Percentiles rank a stretch among this genome's conserved stretches.
Evolutionary conservation across 2,888 invertebrate species (phyloP).

Genomic region (Cristatella mucedo): DNA sequence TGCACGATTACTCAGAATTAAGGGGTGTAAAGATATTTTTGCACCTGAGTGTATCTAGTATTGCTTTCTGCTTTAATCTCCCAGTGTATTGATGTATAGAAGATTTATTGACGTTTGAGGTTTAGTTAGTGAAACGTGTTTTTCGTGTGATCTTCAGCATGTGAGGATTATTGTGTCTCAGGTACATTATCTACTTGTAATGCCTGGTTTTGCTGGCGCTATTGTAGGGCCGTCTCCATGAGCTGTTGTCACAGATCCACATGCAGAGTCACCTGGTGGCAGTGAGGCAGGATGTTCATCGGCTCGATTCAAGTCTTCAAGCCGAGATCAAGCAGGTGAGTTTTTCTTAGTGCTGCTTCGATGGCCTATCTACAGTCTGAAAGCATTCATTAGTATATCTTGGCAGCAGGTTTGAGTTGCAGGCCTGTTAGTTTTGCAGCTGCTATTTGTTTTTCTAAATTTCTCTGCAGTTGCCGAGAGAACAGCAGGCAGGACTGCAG

Average conservation of each 20-base stretch:
- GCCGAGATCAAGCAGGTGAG: constrained; percentile 46
- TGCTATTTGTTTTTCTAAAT: constrained; percentile 7
- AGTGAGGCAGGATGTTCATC: constrained; percentile 50
- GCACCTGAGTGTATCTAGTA: too few relatives aligned
- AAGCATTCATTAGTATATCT: neutral
- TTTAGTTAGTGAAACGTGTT: too few relatives aligned
- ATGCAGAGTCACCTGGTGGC: constrained; percentile 37
- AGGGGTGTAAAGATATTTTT: too few relatives aligned
- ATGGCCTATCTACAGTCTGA: neutral
- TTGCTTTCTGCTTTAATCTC: neutral
- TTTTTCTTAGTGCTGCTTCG: neutral
- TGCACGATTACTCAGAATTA: too few relatives aligned
- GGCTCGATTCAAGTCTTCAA: constrained; percentile 51
- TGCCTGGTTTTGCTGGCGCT: neutral
- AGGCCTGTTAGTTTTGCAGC: neutral
- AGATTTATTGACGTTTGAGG: too few relatives aligned
- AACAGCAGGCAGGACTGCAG: constrained; percentile 75
- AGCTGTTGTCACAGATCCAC: constrained; percentile 65
- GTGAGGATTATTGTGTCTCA: too few relatives aligned
- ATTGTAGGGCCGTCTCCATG: constrained; percentile 64
- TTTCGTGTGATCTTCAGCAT: too few relatives aligned
- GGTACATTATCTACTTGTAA: too few relatives aligned
- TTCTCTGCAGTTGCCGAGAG: constrained; percentile 50
- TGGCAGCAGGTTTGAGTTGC: neutral
- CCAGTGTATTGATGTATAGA: too few relatives aligned